Conservation (phyloP, 2,888 invertebrate species). For the Arge pagana region DNA sequence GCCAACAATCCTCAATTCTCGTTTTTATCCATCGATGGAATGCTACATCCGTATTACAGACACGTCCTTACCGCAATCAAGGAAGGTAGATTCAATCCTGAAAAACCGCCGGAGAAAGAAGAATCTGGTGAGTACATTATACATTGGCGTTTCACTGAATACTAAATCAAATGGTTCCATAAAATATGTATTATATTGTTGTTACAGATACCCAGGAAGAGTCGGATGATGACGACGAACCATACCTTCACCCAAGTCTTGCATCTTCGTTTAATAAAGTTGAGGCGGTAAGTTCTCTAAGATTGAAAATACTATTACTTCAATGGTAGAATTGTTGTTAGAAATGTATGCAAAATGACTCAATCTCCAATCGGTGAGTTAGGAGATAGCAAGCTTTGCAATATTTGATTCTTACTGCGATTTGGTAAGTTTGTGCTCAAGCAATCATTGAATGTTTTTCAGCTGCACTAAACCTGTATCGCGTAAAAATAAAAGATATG, state of each 20-base stretch:
- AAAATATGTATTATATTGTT: conserved; percentile 27
- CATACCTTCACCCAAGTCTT: conserved; percentile 86
- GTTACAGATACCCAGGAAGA: conserved; percentile 56
- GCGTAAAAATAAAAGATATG: not conserved
- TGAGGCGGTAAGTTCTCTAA: conserved; percentile 67
- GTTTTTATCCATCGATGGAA: conserved; percentile 86
- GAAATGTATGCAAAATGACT: conserved; percentile 30
- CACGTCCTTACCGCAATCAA: conserved; percentile 74
- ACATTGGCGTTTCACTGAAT: too few relatives aligned
- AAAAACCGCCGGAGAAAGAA: conserved; percentile 56
- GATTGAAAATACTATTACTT: conserved; percentile 4
- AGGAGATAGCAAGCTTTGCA: conserved; percentile 27
- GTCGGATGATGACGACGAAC: conserved; percentile 65
- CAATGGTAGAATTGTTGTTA: conserved; percentile 7
- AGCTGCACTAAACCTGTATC: not conserved
- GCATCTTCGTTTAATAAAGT: conserved; percentile 62
- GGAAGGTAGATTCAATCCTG: conserved; percentile 66
- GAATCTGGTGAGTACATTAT: conserved; percentile 54
- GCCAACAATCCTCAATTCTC: conserved; percentile 90
- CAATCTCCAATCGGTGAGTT: conserved; percentile 34
- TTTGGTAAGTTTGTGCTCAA: conserved; percentile 28
- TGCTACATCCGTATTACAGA: conserved; percentile 87
- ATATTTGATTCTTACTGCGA: conserved; percentile 31
- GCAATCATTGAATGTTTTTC: not conserved
- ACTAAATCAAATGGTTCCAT: too few relatives aligned